A percentile compares a stretch with the other conserved stretches of the same genome.
Conservation (phyloP, 2,113 vertebrate species). For the Circaetus gallicus region DNA sequence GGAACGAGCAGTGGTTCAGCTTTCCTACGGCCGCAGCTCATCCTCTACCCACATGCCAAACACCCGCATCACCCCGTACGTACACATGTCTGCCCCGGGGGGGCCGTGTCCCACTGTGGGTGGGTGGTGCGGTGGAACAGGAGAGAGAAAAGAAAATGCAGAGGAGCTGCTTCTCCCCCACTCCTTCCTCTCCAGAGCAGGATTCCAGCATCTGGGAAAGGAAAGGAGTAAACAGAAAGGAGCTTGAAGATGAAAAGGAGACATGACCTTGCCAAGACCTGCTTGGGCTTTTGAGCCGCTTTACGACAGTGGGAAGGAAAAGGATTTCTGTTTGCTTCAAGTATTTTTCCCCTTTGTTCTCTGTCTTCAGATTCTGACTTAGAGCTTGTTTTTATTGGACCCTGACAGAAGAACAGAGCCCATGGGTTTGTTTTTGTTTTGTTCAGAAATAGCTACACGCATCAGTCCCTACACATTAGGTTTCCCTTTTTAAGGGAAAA, state of each 20-base stretch:
- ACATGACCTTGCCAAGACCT: neutral
- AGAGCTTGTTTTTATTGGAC: neutral
- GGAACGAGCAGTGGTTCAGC: neutral
- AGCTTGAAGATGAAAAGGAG: neutral
- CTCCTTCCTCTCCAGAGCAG: neutral
- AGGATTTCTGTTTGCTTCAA: neutral
- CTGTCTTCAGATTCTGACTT: neutral
- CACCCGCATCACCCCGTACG: accelerated
- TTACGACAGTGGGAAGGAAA: neutral
- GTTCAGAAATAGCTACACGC: neutral
- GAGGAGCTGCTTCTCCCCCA: neutral
- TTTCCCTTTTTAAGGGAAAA: neutral
- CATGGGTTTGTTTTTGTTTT: neutral
- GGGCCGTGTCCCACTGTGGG: neutral
- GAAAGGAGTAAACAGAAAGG: neutral
- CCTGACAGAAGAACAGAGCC: neutral
- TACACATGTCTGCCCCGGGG: accelerated
- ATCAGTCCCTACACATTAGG: neutral
- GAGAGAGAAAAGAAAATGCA: neutral
- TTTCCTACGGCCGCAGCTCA: neutral
- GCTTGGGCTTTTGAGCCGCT: neutral
- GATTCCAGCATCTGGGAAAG: neutral
- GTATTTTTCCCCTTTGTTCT: neutral
- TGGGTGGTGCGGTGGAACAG: neutral
- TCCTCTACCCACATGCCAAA: accelerated